These are phyloP conservation scores for Samia ricini DNA, from an alignment of 1,140 invertebrate genomes.

Conservation along the genomic window DNA sequence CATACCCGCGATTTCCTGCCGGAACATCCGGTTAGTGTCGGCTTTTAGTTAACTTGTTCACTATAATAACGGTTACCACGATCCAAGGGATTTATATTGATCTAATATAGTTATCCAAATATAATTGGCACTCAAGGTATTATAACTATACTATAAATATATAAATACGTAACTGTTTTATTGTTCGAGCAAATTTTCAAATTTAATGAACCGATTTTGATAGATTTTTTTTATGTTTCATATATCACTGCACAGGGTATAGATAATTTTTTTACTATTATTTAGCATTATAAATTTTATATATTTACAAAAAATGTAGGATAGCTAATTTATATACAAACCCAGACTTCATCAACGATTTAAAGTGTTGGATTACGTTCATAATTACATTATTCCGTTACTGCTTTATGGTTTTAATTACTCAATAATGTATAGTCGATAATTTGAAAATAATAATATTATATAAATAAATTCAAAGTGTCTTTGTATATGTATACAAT, in stretches of 20 bases:
- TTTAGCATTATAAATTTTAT: no score
- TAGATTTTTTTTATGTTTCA: no score
- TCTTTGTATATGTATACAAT: no score
- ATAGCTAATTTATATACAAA: not conserved
- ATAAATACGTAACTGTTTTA: no score
- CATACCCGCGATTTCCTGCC: conserved; percentile 21
- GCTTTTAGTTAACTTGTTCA: conserved; percentile 2
- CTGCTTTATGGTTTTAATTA: not conserved
- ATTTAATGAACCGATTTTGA: no score
- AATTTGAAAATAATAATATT: not conserved
- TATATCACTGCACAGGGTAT: no score
- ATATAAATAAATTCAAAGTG: not conserved
- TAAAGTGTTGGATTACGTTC: not conserved
- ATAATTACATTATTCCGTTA: not conserved
- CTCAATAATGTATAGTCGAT: no score
- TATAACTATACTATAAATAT: no score
- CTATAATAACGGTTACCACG: not conserved
- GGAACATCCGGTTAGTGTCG: conserved; percentile 17
- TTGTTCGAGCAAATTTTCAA: no score
- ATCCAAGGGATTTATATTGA: not conserved
- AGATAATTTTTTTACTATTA: no score
- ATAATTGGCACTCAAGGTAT: not conserved
- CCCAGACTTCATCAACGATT: not conserved
- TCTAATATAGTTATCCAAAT: not conserved
- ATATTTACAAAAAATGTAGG: no score